Base-by-base conservation (phyloP, 2,888 invertebrate genomes). In the Chymomyza fuscimana region DNA sequence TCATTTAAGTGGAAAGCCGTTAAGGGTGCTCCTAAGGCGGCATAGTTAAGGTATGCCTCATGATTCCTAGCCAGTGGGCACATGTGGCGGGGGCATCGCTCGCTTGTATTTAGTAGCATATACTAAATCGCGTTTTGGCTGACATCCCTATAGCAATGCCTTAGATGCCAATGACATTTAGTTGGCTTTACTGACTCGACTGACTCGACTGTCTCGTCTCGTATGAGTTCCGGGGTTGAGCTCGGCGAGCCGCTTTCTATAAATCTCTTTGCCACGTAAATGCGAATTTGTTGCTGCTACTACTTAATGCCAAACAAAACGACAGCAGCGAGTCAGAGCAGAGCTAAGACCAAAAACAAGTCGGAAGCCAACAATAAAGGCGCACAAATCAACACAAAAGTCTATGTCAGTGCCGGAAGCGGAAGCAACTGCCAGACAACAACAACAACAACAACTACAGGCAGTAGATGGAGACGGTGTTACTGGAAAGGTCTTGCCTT, bases 361-460 rank as follows among this genome's bases (percentile, higher is more conserved):
- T 12, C 15, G 32, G 25, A 51, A 64, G 60, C 5, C 58, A 29
- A 58, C 19, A 63, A 67, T 65, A 70, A 78, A 70, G 87, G 73
- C 79, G 81, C 86, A 87, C 82, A 83, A 83, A 83, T 83, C 87
- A 83, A 81, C 71, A 73, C 79, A 64, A 69, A 32, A 76, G 77
- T 80, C 61, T 64, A 69, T 76, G 80, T 77, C 61, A 40, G 36
- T n/a, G 59, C 82, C 84, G 82, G 82, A 87, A 83, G 77, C 82
- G 87, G 82, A 83, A 83, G 86, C 69, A 72, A 70, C 73, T 46
- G 74, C 63, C 25, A 19, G 67, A 64, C 70, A 51, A 63, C 73
- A 73, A 54, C 22, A 10, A 22, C 54, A 60, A 50, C 65, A 63
- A 52, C 19, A 60, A 50, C 65, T 62, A 52, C 19, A 50, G 61